These are phyloP conservation scores for Sebastes fasciatus DNA, from an alignment of 2,113 vertebrate genomes.

Conservation along the genomic window DNA sequence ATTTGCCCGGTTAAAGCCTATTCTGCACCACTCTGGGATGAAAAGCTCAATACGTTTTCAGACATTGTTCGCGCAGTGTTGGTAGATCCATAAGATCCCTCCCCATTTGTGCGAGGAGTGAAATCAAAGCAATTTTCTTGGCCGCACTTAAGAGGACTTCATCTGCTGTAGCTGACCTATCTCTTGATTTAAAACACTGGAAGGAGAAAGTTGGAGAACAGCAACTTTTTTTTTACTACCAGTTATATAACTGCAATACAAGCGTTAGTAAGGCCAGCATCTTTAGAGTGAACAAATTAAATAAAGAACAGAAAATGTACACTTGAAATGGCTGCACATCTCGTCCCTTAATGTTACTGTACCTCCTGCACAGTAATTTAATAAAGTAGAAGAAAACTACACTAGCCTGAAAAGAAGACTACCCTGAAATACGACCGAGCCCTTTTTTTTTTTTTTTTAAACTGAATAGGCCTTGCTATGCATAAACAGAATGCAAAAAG, in stretches of 20 bases:
- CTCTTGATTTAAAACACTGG: conserved; percentile 29
- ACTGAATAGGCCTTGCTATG: neutral
- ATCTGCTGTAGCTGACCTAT: conserved; percentile 40
- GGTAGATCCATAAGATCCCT: conserved; percentile 41
- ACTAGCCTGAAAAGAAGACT: neutral
- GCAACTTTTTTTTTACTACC: neutral
- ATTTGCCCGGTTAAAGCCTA: conserved; percentile 1
- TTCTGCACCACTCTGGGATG: conserved; percentile 28
- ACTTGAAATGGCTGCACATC: neutral
- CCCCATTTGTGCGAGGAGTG: conserved; percentile 41
- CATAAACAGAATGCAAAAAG: neutral
- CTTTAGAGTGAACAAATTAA: conserved; percentile 6
- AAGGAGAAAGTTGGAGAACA: conserved; percentile 12
- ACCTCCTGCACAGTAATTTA: neutral
- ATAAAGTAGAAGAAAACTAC: neutral
- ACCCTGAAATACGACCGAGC: neutral
- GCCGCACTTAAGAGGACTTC: conserved; percentile 38
- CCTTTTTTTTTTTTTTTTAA: neutral
- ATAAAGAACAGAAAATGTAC: neutral
- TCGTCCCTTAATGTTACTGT: neutral
- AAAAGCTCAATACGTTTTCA: conserved; percentile 39
- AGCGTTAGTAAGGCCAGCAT: conserved; percentile 1
- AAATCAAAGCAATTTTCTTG: conserved; percentile 69
- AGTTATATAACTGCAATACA: conserved; percentile 24
- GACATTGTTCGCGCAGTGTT: conserved; percentile 20